Conservation (phyloP, 2,113 vertebrate genomes). For the Bombycilla garrulus region DNA sequence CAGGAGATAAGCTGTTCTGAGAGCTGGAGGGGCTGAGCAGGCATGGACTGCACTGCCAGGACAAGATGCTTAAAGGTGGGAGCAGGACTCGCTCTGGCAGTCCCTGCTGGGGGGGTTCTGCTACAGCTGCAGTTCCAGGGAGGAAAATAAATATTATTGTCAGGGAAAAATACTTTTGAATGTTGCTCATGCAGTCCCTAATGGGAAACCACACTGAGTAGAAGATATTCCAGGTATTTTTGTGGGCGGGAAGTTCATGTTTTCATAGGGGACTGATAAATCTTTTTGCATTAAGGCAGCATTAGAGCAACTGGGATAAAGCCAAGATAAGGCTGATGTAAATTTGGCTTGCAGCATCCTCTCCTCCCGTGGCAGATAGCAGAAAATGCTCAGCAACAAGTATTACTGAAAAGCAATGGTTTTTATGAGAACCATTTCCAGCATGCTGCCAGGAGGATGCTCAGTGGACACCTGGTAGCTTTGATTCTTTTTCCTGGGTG, state of each 20-base stretch:
- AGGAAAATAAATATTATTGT: neutral
- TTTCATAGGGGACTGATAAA: neutral
- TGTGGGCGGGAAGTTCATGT: neutral
- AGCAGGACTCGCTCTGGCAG: neutral
- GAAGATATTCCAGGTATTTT: neutral
- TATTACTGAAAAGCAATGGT: neutral
- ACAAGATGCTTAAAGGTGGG: neutral
- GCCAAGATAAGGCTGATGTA: neutral
- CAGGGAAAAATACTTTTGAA: neutral
- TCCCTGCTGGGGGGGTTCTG: neutral
- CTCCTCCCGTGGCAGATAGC: neutral
- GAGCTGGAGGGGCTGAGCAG: neutral
- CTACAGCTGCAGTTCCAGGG: neutral
- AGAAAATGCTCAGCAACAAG: neutral
- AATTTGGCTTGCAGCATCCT: neutral
- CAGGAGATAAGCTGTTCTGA: neutral
- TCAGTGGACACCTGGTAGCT: rapidly evolving
- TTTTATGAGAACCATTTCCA: neutral
- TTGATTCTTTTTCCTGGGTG: neutral
- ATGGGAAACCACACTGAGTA: neutral
- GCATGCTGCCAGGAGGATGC: rapidly evolving
- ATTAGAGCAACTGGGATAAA: neutral
- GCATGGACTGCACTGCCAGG: neutral
- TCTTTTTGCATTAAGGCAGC: neutral
- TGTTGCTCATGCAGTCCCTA: neutral